These are phyloP conservation scores for Parnassius smintheus DNA, from an alignment of 2,888 invertebrate genomes.

Conservation along the genomic window DNA sequence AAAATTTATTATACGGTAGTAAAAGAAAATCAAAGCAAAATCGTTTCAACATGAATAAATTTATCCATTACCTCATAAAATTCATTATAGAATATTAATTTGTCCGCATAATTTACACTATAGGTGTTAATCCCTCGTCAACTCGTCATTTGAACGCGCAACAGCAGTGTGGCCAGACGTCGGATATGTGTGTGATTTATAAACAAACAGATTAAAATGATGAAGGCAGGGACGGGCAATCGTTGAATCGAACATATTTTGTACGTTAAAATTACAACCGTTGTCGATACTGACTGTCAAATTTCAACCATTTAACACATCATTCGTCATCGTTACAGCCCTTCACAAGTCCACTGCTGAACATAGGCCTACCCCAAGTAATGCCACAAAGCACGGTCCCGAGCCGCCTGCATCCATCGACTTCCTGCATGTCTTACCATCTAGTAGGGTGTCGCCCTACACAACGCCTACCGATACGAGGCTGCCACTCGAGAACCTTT, in stretches of 20 bases:
- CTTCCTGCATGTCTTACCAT: no score
- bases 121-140: conserved; percentile 4
- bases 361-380: no score
- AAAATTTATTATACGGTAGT: conserved; percentile 22
- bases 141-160: not conserved
- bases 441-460: no score
- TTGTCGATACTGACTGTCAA: no score
- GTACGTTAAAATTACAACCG: no score
- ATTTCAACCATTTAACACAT: no score
- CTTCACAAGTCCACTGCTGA: no score
- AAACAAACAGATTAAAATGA: conserved; percentile 18
- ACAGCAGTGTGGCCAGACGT: conserved; percentile 7
- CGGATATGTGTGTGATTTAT: conserved; percentile 4
- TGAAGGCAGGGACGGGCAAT: conserved; percentile 12
- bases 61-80: conserved; percentile 14
- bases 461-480: no score
- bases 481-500: no score
- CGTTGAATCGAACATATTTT: not conserved
- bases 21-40: conserved; percentile 23
- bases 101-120: conserved; percentile 10
- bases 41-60: conserved; percentile 12
- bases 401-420: no score
- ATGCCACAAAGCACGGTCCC: no score
- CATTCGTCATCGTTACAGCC: no score
- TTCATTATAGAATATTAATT: conserved; percentile 15